Conservation (phyloP, 1,140 invertebrate genomes). For the Psix sp. region DNA sequence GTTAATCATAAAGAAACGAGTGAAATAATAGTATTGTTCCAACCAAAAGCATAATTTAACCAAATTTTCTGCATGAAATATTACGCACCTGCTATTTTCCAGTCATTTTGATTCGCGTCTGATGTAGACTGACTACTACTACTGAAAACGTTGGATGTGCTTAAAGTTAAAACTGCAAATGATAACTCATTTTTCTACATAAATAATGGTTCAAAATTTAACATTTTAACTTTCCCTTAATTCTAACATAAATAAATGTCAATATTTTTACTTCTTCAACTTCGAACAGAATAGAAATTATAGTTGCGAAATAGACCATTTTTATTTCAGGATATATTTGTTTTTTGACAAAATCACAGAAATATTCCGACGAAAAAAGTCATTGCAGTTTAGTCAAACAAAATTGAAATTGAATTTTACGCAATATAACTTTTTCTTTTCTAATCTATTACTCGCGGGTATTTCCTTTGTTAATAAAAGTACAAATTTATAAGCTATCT, state of each 20-base stretch:
- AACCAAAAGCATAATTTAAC: too few species aligned
- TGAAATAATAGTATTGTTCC: too few species aligned
- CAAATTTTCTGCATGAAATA: neutral
- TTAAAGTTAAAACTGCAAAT: neutral
- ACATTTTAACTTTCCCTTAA: neutral
- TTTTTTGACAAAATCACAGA: neutral
- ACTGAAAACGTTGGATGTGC: conserved; percentile 10
- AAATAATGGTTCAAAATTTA: too few species aligned
- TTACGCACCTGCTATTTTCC: neutral
- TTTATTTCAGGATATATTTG: too few species aligned
- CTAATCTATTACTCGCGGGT: conserved; percentile 4
- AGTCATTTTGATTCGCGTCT: conserved; percentile 7
- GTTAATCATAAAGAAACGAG: too few species aligned
- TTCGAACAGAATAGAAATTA: too few species aligned
- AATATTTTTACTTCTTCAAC: too few species aligned
- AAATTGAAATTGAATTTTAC: neutral
- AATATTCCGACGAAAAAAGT: neutral
- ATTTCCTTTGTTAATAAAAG: conserved; percentile 28
- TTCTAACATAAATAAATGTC: too few species aligned
- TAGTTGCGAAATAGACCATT: too few species aligned
- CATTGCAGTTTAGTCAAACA: neutral
- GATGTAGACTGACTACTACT: conserved; percentile 24
- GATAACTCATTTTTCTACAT: too few species aligned
- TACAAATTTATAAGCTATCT: conserved; percentile 24
- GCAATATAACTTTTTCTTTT: conserved; percentile 5